These are phyloP conservation scores for Silurus asotus DNA, from an alignment of 2,113 vertebrate species.

Conservation along the genomic window DNA sequence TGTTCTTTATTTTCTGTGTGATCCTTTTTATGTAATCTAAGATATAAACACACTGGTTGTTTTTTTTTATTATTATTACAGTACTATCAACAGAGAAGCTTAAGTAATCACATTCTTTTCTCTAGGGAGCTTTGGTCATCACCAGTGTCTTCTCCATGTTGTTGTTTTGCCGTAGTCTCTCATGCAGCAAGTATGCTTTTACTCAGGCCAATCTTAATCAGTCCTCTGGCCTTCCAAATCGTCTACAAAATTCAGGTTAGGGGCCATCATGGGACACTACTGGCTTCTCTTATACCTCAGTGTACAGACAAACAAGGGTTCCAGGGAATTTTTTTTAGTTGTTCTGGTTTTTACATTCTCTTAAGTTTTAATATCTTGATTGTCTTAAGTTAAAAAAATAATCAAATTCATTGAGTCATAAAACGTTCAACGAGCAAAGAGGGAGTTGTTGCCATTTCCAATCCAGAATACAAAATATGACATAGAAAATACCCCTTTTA, in stretches of 20 bases:
- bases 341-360: conserved; percentile 27
- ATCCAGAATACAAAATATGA: conserved; percentile 10
- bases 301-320: neutral
- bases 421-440: neutral
- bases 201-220: conserved; percentile 17
- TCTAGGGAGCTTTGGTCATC: neutral
- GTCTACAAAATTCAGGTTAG: conserved; percentile 5
- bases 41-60: neutral
- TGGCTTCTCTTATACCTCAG: neutral
- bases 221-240: conserved; percentile 8
- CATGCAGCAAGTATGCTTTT: conserved; percentile 18
- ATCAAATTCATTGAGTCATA: neutral
- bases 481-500: neutral
- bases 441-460: neutral
- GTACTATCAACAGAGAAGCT: conserved; percentile 9
- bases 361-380: conserved; percentile 25
- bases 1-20: neutral
- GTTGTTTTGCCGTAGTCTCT: neutral
- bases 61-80: neutral
- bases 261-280: conserved; percentile 25
- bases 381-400: neutral
- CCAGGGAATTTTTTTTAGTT: neutral
- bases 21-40: neutral
- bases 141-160: neutral
- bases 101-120: conserved; percentile 1